Evolutionary conservation across 2,888 invertebrate species (phyloP), one percentile per base, ranked within the genome.

Genomic region (Andrena hattorfiana): DNA sequence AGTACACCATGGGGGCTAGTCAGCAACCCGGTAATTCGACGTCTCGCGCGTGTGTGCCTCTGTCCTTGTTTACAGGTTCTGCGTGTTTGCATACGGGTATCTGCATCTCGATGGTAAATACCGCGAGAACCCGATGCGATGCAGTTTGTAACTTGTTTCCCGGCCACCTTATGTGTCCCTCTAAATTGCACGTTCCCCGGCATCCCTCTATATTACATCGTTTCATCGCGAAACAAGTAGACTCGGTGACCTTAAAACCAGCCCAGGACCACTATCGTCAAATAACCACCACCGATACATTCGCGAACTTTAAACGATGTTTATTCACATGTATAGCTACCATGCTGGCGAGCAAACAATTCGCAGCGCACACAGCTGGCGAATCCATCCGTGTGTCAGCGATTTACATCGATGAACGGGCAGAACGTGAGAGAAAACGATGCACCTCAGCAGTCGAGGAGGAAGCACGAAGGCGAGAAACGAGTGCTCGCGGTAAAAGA

Each of bases 51-150:
- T 48, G 56, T 48, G 54, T 62, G 66, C 49, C 13, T 59, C 76
- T 10, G 56, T 42, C 70, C 78, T 42, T 82, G 63, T 82, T 72
- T 82, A 82, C 86, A 77, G 72, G 77, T 83, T 77, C 81, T 79
- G 79, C 81, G 76, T 85, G 85, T 85, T 87, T 84, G 84, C 85
- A 81, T 81, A 81, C 85, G 87, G 86, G 80, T 80, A 85, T 87
- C 87, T 84, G 87, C 85, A 87, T 83, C 85, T 87, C 77, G 77
- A 79, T 67, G 83, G 85, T 74, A 87, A 86, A 86, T 85, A 85
- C 86, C 26, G 49, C 62, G 66, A 68, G 71, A 77, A 79, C 76
- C 83, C 63, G 54, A 83, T 72, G 77, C 48, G 81, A 68, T 81
- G 82, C 77, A 83, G 81, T 83, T 81, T 64, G 71, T 32, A 81